A percentile compares a stretch with the other conserved stretches of the same genome.
Evolutionary conservation across 2,113 vertebrate genomes (phyloP).

Genomic region (Pluvianellus socialis): DNA sequence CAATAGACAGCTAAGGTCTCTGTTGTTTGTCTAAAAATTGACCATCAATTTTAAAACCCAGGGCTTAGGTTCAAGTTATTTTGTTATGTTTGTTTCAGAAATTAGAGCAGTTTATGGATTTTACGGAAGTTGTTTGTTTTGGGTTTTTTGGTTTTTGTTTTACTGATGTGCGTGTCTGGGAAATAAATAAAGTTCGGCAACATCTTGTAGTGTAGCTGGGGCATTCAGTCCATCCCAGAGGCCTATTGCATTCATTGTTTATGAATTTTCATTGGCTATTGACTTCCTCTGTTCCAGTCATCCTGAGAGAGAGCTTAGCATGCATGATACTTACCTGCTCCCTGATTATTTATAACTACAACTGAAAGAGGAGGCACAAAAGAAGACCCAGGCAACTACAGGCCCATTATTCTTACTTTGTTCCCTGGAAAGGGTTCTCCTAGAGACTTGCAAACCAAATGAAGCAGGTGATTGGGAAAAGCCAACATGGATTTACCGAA

Average conservation of each 20-base stretch:
- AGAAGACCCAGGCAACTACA: background rate
- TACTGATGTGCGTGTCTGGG: background rate
- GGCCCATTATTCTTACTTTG: background rate
- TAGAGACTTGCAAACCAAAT: background rate
- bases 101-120: background rate
- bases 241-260: background rate
- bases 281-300: background rate
- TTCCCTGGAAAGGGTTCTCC: background rate
- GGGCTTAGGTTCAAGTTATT: background rate
- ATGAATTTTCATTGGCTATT: background rate
- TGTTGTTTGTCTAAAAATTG: background rate
- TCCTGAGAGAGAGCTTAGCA: background rate
- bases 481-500: background rate
- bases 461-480: background rate
- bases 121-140: background rate
- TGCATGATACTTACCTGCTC: background rate
- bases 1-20: background rate
- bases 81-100: background rate
- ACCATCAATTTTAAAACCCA: background rate
- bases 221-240: background rate
- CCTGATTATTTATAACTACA: background rate
- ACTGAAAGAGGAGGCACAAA: background rate
- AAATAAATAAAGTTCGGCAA: background rate
- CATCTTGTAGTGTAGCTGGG: background rate
- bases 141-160: background rate